A percentile compares a stretch with the other conserved stretches of the same genome.
phyloP scores from a whole-genome alignment of 2,797 vertebrate species.

The Xerus rutilus region DNA sequence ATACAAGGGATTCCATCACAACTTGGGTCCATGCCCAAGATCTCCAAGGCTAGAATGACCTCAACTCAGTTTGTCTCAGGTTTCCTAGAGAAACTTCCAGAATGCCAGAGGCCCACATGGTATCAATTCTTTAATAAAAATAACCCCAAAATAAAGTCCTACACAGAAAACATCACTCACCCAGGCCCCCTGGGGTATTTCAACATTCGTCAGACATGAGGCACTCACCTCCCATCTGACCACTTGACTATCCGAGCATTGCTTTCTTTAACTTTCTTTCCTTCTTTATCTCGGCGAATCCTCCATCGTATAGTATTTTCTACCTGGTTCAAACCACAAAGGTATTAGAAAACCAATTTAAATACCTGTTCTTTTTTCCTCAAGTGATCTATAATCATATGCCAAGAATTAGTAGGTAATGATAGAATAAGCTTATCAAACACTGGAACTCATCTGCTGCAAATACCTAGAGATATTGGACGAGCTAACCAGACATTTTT shows the following conservation, averaged over 20 bases:
- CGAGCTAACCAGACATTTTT: not conserved
- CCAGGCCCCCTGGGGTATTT: not conserved
- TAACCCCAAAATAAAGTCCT: not conserved
- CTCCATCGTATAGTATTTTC: slow-evolving; percentile 99
- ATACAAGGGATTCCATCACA: not conserved
- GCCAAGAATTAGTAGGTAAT: not conserved
- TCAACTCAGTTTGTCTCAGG: not conserved
- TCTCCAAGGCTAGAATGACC: not conserved
- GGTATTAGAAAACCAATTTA: not conserved
- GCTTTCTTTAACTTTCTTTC: slow-evolving; percentile 95
- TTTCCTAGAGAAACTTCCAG: not conserved
- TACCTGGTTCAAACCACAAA: slow-evolving; percentile 88
- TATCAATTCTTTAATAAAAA: not conserved
- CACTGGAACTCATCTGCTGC: not conserved
- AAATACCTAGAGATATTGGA: not conserved
- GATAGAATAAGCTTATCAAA: not conserved
- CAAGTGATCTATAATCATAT: not conserved
- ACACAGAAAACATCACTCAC: not conserved
- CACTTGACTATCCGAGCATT: slow-evolving; percentile 98
- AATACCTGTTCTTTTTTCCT: not conserved
- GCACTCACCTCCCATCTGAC: slow-evolving; percentile 96
- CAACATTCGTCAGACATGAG: not conserved
- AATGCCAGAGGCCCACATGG: not conserved
- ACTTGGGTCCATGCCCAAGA: not conserved
- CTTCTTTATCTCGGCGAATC: slow-evolving; percentile 95